Evolutionary conservation across 2,113 vertebrate species (phyloP).

Genomic region (Synodontis membranacea): DNA sequence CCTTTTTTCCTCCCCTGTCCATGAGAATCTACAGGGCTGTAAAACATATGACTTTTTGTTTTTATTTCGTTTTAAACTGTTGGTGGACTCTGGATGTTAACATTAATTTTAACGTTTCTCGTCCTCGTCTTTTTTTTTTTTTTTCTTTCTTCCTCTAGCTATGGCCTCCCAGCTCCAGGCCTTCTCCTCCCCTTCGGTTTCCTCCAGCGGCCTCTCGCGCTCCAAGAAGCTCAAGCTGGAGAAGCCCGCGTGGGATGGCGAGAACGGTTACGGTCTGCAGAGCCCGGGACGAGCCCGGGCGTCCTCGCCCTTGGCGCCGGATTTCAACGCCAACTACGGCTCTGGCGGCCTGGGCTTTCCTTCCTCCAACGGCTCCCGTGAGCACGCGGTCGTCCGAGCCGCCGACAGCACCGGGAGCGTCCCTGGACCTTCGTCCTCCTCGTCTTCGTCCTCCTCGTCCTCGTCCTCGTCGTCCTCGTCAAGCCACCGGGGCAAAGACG

Average conservation of each 20-base stretch:
- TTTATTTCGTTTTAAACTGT: no score
- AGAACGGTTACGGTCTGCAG: constrained; percentile 85
- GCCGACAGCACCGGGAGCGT: constrained; percentile 90
- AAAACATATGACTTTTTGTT: no score
- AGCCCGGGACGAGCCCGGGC: constrained; percentile 79
- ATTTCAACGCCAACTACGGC: constrained; percentile 80
- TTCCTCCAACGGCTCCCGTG: constrained; percentile 77
- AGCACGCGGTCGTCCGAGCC: constrained; percentile 92
- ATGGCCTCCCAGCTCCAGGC: constrained; percentile 97
- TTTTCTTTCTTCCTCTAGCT: constrained; percentile 69
- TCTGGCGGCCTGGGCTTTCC: constrained; percentile 79
- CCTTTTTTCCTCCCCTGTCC: no score
- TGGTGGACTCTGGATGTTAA: no score
- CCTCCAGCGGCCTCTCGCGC: constrained; percentile 94
- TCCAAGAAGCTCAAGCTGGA: constrained; percentile 98
- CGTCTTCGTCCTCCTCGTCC: constrained; percentile 65
- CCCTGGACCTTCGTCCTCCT: constrained; percentile 73
- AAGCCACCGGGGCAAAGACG: constrained; percentile 82
- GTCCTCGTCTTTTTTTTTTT: no score
- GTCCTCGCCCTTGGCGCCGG: constrained; percentile 74
- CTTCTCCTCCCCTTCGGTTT: constrained; percentile 95
- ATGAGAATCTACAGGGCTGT: no score
- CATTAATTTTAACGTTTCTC: background rate
- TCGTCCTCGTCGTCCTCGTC: constrained; percentile 59
- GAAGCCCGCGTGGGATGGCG: constrained; percentile 86